Evolutionary conservation across 2,113 vertebrate genomes (phyloP).

Genomic region (Oreochromis aureus): DNA sequence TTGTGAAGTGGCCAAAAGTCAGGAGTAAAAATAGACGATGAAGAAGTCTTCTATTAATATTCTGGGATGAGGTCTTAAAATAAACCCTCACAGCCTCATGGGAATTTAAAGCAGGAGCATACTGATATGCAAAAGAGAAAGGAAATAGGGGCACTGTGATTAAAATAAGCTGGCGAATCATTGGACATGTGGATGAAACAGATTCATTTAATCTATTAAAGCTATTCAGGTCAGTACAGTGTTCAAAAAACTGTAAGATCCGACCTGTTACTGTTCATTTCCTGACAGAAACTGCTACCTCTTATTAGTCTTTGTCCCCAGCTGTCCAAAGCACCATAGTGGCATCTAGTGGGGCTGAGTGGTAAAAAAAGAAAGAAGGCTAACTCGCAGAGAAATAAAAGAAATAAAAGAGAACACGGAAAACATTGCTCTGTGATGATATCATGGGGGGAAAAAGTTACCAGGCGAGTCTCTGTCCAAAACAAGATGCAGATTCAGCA

Average conservation of each 20-base stretch:
- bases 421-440: neutral
- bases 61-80: slow-evolving; percentile 29
- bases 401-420: neutral
- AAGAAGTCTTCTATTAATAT: slow-evolving; percentile 40
- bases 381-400: neutral
- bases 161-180: slow-evolving; percentile 9
- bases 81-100: slow-evolving; percentile 17
- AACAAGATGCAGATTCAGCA: neutral
- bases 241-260: neutral
- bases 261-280: neutral
- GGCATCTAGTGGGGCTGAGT: slow-evolving; percentile 48
- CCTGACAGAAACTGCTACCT: neutral
- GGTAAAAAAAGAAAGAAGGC: neutral
- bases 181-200: neutral
- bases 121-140: slow-evolving; percentile 3
- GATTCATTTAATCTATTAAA: neutral
- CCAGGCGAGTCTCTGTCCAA: neutral
- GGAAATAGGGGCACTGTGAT: neutral
- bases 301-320: neutral
- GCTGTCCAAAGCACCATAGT: slow-evolving; percentile 1
- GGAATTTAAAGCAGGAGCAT: neutral
- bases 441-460: neutral
- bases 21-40: slow-evolving; percentile 46
- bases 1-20: neutral
- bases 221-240: neutral